phyloP scores from a whole-genome alignment of 2,888 invertebrate genomes.

The Colletes collaris region DNA sequence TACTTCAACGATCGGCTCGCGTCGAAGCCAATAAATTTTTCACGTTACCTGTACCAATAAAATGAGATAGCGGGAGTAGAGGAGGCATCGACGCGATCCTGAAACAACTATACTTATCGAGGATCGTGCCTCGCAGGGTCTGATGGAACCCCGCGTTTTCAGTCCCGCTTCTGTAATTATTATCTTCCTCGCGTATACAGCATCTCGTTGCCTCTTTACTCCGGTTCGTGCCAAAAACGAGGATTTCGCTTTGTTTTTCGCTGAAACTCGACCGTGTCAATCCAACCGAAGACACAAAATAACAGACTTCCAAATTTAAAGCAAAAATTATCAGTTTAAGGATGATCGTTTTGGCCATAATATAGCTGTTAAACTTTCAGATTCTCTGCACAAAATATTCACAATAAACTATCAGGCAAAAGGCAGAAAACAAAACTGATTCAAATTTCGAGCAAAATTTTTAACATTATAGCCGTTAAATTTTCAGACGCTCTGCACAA shows the following conservation, averaged over 20 bases:
- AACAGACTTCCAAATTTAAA: too few species aligned
- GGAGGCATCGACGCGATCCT: constrained; percentile 79
- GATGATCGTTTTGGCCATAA: too few species aligned
- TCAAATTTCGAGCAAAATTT: too few species aligned
- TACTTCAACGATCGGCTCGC: constrained; percentile 44
- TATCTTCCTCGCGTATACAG: constrained; percentile 75
- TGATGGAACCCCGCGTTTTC: constrained; percentile 74
- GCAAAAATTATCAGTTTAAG: too few species aligned
- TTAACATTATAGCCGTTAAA: too few species aligned
- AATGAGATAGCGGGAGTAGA: constrained; percentile 80
- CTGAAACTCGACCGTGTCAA: constrained; percentile 13
- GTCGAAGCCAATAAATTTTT: constrained; percentile 76
- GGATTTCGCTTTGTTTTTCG: constrained; percentile 28
- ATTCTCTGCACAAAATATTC: too few species aligned
- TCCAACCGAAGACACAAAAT: background rate
- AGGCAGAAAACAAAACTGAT: too few species aligned
- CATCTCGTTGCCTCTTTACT: constrained; percentile 63
- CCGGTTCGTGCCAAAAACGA: constrained; percentile 62
- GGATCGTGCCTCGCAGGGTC: constrained; percentile 82
- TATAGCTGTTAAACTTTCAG: too few species aligned
- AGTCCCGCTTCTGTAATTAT: constrained; percentile 82
- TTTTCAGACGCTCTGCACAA: too few species aligned
- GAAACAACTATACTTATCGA: constrained; percentile 83
- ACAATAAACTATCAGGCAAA: too few species aligned
- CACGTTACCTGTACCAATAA: constrained; percentile 80